phyloP scores from a whole-genome alignment of 2,113 vertebrate genomes.

The Alaudala cheleensis region DNA sequence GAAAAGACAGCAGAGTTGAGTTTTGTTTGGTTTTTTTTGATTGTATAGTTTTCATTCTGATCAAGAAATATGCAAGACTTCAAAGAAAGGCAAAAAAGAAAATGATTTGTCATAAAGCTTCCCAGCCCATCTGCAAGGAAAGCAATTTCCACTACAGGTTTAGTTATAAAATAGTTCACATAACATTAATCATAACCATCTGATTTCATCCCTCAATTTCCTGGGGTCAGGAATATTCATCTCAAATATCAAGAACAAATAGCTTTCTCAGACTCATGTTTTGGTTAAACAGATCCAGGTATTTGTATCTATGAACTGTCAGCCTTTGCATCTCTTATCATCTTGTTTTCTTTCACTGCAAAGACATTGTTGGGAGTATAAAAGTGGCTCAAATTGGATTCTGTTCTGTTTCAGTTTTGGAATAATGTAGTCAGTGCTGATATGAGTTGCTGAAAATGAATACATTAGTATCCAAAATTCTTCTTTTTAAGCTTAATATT shows the following conservation, averaged over 20 bases:
- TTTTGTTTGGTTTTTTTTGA: accelerated
- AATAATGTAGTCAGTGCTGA: neutral
- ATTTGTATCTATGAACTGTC: neutral
- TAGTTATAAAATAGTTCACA: neutral
- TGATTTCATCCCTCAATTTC: neutral
- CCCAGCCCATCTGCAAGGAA: neutral
- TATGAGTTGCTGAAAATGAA: neutral
- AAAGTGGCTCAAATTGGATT: neutral
- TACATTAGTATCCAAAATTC: neutral
- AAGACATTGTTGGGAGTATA: neutral
- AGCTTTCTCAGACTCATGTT: neutral
- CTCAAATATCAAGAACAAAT: neutral
- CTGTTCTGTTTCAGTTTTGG: neutral
- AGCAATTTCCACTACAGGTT: neutral
- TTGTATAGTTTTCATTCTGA: neutral
- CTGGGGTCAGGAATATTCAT: neutral
- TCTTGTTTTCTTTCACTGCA: neutral
- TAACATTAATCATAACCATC: neutral
- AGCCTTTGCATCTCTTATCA: neutral
- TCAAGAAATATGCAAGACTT: neutral
- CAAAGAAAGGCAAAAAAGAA: neutral
- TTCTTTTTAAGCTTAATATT: neutral
- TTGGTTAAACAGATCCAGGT: neutral
- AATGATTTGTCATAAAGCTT: neutral
- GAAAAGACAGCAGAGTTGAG: neutral